Evolutionary conservation across 2,113 vertebrate species (phyloP).

Genomic region (Spermophilus dauricus): DNA sequence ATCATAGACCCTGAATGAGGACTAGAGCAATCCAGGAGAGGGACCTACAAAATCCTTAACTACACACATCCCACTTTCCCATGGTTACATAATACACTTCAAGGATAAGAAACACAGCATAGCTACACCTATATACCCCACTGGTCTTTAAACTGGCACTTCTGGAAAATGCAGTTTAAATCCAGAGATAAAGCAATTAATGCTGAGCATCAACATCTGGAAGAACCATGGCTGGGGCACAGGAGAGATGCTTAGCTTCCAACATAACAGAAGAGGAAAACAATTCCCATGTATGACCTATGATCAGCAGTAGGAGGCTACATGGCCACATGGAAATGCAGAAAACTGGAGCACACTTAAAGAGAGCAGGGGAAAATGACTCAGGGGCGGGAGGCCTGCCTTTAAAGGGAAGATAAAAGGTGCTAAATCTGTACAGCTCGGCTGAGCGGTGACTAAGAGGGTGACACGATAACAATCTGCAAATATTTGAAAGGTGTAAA

Average conservation of each 20-base stretch:
- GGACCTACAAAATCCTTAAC: neutral
- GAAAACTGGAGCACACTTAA: constrained; percentile 67
- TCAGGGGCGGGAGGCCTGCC: constrained; percentile 67
- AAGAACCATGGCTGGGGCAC: neutral
- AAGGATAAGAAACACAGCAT: neutral
- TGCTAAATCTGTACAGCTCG: constrained; percentile 76
- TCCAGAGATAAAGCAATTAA: neutral
- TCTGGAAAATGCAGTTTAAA: neutral
- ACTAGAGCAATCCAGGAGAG: neutral
- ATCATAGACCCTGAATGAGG: neutral
- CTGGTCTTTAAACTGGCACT: neutral
- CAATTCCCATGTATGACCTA: neutral
- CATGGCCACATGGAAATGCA: constrained; percentile 27
- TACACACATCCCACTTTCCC: neutral
- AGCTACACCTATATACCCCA: neutral
- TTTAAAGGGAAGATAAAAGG: constrained; percentile 78
- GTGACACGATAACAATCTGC: constrained; percentile 71
- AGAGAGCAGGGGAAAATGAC: constrained; percentile 68
- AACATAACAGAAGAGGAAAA: neutral
- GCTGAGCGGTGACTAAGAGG: constrained; percentile 74
- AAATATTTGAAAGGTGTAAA: constrained; percentile 84
- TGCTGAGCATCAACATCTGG: neutral
- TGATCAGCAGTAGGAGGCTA: neutral
- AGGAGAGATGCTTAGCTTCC: neutral
- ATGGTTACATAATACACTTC: neutral